Conservation (phyloP, 1,140 invertebrate species). For the Habropoda laboriosa region DNA sequence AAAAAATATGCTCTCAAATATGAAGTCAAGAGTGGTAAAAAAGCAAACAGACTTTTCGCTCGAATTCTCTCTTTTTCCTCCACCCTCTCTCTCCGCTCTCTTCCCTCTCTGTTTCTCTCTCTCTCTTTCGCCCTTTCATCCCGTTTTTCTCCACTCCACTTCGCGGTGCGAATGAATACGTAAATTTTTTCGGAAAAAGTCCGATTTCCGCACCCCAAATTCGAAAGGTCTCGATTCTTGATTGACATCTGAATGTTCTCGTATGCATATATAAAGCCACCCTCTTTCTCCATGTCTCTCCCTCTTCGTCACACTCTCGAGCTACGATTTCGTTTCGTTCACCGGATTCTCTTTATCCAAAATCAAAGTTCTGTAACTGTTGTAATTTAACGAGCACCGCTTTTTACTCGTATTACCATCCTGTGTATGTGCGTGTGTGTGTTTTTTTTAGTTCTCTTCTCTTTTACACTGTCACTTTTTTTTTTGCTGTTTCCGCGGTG, state of each 20-base stretch:
- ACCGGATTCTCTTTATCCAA: conserved; percentile 51
- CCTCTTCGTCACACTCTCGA: conserved; percentile 1
- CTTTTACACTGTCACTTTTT: conserved; percentile 30
- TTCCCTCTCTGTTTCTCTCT: too few relatives aligned
- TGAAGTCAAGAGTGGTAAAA: conserved; percentile 71
- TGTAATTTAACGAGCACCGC: conserved; percentile 71
- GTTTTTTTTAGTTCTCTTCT: conserved; percentile 15
- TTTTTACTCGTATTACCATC: conserved; percentile 58
- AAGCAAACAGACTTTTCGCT: conserved; percentile 71
- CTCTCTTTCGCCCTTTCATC: conserved; percentile 4
- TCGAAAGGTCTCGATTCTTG: conserved; percentile 58
- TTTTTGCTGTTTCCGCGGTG: not conserved
- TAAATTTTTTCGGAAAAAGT: conserved; percentile 68
- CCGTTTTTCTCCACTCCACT: conserved; percentile 11
- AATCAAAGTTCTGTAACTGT: conserved; percentile 66
- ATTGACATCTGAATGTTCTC: conserved; percentile 73
- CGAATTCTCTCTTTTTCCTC: conserved; percentile 27
- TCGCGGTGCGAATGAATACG: conserved; percentile 65
- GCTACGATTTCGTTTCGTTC: conserved; percentile 15
- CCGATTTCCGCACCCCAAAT: conserved; percentile 49
- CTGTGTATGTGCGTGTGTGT: conserved; percentile 24
- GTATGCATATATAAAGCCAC: conserved; percentile 65
- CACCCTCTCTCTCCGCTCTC: not conserved
- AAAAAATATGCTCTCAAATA: conserved; percentile 71
- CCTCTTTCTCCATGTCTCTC: conserved; percentile 18